Base-by-base conservation (phyloP, 2,797 vertebrate species). In the Darevskia nairensis region DNA sequence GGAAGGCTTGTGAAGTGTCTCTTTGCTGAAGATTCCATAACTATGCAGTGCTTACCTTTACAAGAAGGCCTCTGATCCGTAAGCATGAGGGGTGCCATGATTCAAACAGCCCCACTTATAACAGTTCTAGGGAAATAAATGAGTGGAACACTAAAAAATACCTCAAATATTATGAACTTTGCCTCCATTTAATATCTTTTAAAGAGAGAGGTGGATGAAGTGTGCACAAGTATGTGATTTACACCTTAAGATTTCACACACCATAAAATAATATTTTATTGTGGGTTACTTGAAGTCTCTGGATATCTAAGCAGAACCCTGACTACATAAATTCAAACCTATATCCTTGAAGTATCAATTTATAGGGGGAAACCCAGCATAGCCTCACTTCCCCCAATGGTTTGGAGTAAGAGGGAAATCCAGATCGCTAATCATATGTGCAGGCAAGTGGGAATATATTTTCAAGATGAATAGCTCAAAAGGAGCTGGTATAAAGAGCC, bases 161-260 rank as follows among this genome's bases (percentile, higher is more conserved):
- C 93, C 89, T 95, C 94, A 81, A 94, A 93, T 94, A 93, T 95
- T 94, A 93, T 88, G 94, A 88, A 76, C 88, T 3, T 7, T 91
- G 84, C 82, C 89, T 90, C 86, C 71, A 90, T 76, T 94, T 91
- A 90, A 90, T 90, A 92, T 91, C 82, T 93, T 92, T 86, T 44
- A 93, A 71, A 77, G 9, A n/a, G 46, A 84, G 13, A 55, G 23
- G n/a, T 17, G 21, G 27, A 4, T 77, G 27, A n/a, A 66, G 11
- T 59, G 23, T 75, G 17, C 32, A 35, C 89, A 87, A 72, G 29
- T 39, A 21, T 44, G 39, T 82, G 29, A 44, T 89, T 90, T 87
- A 90, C 93, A 89, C 88, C 85, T 91, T 91, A 77, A 93, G 90
- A 92, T 93, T 92, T 95, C 88, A 87, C 87, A 91, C 78, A 93